Evolutionary conservation across 30 jellyfish, hydroid and myxozoan genomes (phyloP), one percentile per base, ranked within the genome.

Genomic region (Mastigias papua): DNA sequence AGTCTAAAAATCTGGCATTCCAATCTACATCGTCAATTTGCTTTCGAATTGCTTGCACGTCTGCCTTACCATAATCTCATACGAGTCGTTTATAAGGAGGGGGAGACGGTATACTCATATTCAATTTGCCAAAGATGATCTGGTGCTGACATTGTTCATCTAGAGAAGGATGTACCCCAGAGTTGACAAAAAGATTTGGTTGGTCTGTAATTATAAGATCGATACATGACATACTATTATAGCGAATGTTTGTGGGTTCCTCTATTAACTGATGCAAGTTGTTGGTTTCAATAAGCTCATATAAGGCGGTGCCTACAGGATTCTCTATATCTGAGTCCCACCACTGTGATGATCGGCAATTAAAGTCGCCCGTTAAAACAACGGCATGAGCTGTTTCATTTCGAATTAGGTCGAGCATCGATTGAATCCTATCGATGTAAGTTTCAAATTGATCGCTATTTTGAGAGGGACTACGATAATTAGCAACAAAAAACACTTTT

Each of bases 121-220:
- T 76, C 22, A 76, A 19, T 51, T 76, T 76, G 6, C 88, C 81
- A 48, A 33, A 76, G 34, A 73, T 11, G 6, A 69, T 69, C 27
- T 73, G 86, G 46, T 73, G 86, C 80, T 73, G 80, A 25, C 88
- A 76, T 25, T 76, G 88, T 76, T 42, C 82, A 76, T 76, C 88
- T 29, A 46, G 31, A 11, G 86, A 73, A 22, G 86, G 76, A 79
- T 73, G 86, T 15, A 73, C 74, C 5, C 74, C 76, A 22, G n/a
- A n/a, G n/a, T n/a, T n/a, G n/a, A n/a, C n/a, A n/a, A n/a, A n/a
- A n/a, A n/a, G n/a, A n/a, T n/a, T n/a, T n/a, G n/a, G n/a, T n/a
- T n/a, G n/a, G n/a, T n/a, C n/a, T n/a, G n/a, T n/a, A n/a, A n/a
- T n/a, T n/a, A n/a, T n/a, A n/a, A n/a, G n/a, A n/a, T n/a, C n/a